A percentile compares a stretch with the other conserved stretches of the same genome.
Evolutionary conservation across 2,113 vertebrate genomes (phyloP).

Genomic region (Okapia johnstoni): DNA sequence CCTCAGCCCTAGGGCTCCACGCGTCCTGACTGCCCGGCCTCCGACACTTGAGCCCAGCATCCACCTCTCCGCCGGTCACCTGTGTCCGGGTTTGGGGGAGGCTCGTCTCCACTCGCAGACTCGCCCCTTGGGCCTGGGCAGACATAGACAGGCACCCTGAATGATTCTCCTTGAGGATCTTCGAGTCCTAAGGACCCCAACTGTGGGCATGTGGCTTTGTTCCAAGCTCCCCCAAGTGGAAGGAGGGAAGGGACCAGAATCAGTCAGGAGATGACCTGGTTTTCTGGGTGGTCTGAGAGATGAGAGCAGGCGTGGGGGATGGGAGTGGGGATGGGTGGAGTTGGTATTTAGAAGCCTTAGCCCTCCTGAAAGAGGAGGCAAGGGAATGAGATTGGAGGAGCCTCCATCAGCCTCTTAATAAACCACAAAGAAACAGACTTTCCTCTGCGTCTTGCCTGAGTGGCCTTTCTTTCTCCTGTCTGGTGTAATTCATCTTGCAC

Average conservation of each 20-base stretch:
- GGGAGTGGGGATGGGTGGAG: fast-evolving
- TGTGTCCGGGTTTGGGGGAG: not conserved
- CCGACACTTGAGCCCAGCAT: not conserved
- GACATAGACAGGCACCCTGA: not conserved
- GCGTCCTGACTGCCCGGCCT: not conserved
- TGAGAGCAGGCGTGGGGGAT: not conserved
- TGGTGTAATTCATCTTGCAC: not conserved
- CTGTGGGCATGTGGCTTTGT: not conserved
- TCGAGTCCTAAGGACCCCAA: too few relatives aligned
- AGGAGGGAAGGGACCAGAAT: not conserved
- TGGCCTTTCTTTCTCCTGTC: not conserved
- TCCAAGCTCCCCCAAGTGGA: not conserved
- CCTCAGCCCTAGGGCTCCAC: not conserved
- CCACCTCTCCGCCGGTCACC: not conserved
- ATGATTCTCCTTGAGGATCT: not conserved
- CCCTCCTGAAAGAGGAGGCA: not conserved
- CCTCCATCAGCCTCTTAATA: not conserved
- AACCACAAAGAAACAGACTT: not conserved
- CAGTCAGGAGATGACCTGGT: not conserved
- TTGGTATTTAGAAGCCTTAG: not conserved
- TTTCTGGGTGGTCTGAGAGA: not conserved
- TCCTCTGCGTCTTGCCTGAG: not conserved
- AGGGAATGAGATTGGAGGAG: not conserved
- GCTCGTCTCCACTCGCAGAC: not conserved
- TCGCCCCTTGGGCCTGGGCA: too few relatives aligned